Evolutionary conservation across 2,888 invertebrate species (phyloP), one percentile per base, ranked within the genome.

Genomic region (Drosophila affinis): DNA sequence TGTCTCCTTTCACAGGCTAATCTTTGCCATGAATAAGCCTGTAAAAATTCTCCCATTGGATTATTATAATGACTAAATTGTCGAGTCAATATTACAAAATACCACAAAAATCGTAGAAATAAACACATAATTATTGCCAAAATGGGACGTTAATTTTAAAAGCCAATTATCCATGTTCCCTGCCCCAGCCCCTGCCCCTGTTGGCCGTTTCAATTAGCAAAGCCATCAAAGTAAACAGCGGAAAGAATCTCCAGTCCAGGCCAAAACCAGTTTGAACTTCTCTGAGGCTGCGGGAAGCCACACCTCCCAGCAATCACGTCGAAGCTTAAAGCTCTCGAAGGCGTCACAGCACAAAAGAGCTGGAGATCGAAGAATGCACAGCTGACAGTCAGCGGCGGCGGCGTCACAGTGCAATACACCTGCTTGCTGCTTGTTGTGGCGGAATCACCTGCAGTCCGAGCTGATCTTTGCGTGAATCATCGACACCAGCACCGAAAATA

Each of bases 11-110:
- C 0, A 6, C 6, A 2, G 6, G 14, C 14, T 2, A 39, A 39
- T 39, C 14, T 14, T 0, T 0, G 0, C 39, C 3, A 39, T 14
- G 7, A 14, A 5, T 6, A 39, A 6, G 14, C 12, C 1, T 17
- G 12, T 62, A 52, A n/a, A 9, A 34, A 46, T 5, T 17, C 10
- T 17, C n/a, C n/a, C 39, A 29, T n/a, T 46, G 14, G 34, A 71
- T 71, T 53, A 64, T 46, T 61, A 70, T 63, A 70, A 77, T 62
- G 54, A 52, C 47, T 54, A 46, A 69, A 84, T 87, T 75, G 80
- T 27, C 75, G 75, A 29, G 55, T 18, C 72, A 57, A 62, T 62
- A 62, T 39, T 46, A 51, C n/a, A 24, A 5, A 9, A 9, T 2
- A 9, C 9, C 29, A 29, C 54, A 52, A 51, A 29, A 63, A 48